Conservation (phyloP, 2,797 vertebrate genomes). For the Hipposideros larvatus region DNA sequence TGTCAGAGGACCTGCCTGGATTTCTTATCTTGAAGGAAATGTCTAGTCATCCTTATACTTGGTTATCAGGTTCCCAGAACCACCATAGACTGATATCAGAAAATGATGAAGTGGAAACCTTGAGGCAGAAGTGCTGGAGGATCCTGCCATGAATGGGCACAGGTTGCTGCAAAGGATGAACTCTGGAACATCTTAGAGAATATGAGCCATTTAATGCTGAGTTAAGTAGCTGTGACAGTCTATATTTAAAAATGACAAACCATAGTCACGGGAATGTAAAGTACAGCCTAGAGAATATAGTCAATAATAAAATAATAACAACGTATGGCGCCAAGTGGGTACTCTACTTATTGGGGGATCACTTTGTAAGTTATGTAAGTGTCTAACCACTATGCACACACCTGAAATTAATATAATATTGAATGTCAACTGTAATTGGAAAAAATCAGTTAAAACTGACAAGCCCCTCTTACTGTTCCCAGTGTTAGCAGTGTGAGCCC, state of each 20-base stretch:
- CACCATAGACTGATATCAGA: background rate
- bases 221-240: background rate
- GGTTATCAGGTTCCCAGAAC: background rate
- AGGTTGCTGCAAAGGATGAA: background rate
- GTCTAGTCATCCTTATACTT: background rate
- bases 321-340: too few relatives aligned
- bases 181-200: background rate
- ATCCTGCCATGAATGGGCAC: too few relatives aligned
- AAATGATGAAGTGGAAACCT: background rate
- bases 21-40: background rate
- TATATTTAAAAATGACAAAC: background rate
- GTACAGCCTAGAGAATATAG: too few relatives aligned
- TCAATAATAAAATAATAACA: too few relatives aligned
- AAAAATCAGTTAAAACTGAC: too few relatives aligned
- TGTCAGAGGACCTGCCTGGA: background rate
- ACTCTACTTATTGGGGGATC: too few relatives aligned
- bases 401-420: too few relatives aligned
- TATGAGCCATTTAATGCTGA: background rate
- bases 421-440: too few relatives aligned
- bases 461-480: background rate
- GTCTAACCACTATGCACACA: too few relatives aligned
- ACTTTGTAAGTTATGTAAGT: too few relatives aligned
- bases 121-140: background rate
- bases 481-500: background rate
- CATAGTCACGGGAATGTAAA: too few relatives aligned